These are phyloP conservation scores for Hippocampus comes DNA, from an alignment of 2,113 vertebrate species.

Conservation along the genomic window DNA sequence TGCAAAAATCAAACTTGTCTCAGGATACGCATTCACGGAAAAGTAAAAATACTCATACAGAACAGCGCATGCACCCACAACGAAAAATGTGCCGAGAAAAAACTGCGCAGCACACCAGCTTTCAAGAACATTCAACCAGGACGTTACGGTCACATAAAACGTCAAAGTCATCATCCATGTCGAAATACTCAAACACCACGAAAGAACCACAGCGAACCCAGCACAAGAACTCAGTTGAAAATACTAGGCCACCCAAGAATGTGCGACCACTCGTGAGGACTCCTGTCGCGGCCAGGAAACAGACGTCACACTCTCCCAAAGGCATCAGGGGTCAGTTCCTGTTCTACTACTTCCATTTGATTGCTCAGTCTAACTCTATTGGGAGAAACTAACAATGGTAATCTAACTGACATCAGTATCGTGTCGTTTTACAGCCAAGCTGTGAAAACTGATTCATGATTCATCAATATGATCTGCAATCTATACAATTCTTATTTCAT, in stretches of 20 bases:
- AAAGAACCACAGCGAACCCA: conserved; percentile 7
- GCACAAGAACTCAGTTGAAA: conserved; percentile 21
- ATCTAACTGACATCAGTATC: not conserved
- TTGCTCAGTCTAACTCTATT: not conserved
- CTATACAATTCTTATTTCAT: not conserved
- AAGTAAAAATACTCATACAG: conserved; percentile 13
- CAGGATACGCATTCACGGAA: conserved; percentile 20
- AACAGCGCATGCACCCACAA: conserved; percentile 3
- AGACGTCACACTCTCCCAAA: conserved; percentile 32
- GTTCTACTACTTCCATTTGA: not conserved
- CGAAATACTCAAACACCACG: not conserved
- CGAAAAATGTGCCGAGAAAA: conserved; percentile 18
- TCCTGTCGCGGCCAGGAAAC: conserved; percentile 5
- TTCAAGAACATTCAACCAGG: conserved; percentile 29
- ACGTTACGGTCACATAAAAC: conserved; percentile 35
- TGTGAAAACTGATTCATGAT: not conserved
- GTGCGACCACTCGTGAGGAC: not conserved
- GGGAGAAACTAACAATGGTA: not conserved
- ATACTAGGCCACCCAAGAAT: conserved; percentile 5
- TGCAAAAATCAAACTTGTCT: conserved; percentile 12
- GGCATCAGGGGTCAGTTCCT: conserved; percentile 35
- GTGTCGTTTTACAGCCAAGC: not conserved
- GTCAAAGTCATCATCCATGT: not conserved
- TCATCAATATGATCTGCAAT: not conserved
- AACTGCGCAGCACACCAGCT: not conserved